A percentile compares a stretch with the other conserved stretches of the same genome.
phyloP scores from a whole-genome alignment of 1,140 invertebrate genomes.

The Drosophila oshimai region DNA sequence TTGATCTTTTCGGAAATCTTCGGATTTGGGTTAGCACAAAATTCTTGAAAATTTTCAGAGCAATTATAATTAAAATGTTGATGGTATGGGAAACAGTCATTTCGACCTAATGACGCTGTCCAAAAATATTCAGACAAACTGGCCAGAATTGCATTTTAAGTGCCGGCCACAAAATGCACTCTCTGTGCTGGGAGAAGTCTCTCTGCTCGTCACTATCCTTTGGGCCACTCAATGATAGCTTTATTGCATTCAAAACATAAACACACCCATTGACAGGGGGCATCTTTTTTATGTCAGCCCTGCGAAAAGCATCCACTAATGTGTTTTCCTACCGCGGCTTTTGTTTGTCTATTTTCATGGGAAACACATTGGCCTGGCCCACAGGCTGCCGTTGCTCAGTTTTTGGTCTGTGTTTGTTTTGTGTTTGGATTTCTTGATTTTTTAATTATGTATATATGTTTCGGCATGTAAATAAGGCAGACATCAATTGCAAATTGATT shows the following conservation, averaged over 20 bases:
- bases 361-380: slow-evolving; percentile 6
- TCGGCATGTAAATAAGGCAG: slow-evolving; percentile 60
- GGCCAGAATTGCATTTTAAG: slow-evolving; percentile 31
- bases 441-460: slow-evolving; percentile 60
- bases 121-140: slow-evolving; percentile 30
- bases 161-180: slow-evolving; percentile 20
- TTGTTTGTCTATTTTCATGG: slow-evolving; percentile 37
- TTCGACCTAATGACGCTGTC: slow-evolving; percentile 17
- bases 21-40: slow-evolving; percentile 40
- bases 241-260: slow-evolving; percentile 51
- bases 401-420: slow-evolving; percentile 50
- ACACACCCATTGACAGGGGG: slow-evolving; percentile 18
- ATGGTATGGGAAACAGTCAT: slow-evolving; percentile 32
- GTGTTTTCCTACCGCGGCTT: slow-evolving; percentile 36
- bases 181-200: too few relatives aligned
- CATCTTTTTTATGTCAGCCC: slow-evolving; percentile 35
- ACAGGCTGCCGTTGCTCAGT: slow-evolving; percentile 4
- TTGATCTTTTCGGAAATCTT: slow-evolving; percentile 41
- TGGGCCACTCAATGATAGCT: slow-evolving; percentile 15
- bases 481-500: slow-evolving; percentile 65
- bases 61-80: slow-evolving; percentile 44
- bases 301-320: slow-evolving; percentile 29
- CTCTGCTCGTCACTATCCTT: not conserved
- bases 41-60: slow-evolving; percentile 13
- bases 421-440: slow-evolving; percentile 73